Evolutionary conservation across 1,140 invertebrate species (phyloP), one percentile per base, ranked within the genome.

Genomic region (Zaprionus camerounensis): DNA sequence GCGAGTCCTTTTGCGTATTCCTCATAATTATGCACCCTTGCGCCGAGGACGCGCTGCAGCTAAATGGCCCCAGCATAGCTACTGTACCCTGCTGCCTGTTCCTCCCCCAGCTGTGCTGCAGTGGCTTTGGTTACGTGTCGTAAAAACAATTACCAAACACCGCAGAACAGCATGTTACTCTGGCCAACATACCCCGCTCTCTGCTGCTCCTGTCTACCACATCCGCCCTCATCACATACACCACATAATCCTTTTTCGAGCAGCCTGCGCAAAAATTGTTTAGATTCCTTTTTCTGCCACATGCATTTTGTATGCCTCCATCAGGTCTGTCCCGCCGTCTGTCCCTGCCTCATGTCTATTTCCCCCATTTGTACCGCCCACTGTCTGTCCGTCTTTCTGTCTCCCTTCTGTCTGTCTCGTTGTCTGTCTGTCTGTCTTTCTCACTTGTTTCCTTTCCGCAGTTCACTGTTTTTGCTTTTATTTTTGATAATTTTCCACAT

Each of bases 401-500:
- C 34, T 17, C n/a, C 28, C 2, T 44, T 11, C 34, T 36, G 11
- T 36, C 26, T 12, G 17, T 20, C 28, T n/a, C n/a, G n/a, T n/a
- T n/a, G n/a, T n/a, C 31, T 12, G 34, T 58, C 71, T 67, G 36
- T 46, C 62, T 38, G 51, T 67, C 24, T 38, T 20, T 66, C 51
- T 55, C 53, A 12, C 36, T 57, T 62, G 59, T 69, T 59, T 69
- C 67, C 57, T 55, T 68, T 68, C 51, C 38, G 44, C 24, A 38
- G 36, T 58, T 58, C 17, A 20, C 57, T 56, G 26, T 46, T 65
- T 66, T 80, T 78, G 49, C 63, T 85, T 81, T 73, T 88, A 76
- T 87, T 88, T 87, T 87, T 84, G 85, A 84, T 84, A 78, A 84
- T 88, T 88, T 80, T 76, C 55, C 82, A 70, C 75, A 81, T 71